Evolutionary conservation across 1,140 invertebrate species (phyloP).

Genomic region (Dolichoris vasculosae): DNA sequence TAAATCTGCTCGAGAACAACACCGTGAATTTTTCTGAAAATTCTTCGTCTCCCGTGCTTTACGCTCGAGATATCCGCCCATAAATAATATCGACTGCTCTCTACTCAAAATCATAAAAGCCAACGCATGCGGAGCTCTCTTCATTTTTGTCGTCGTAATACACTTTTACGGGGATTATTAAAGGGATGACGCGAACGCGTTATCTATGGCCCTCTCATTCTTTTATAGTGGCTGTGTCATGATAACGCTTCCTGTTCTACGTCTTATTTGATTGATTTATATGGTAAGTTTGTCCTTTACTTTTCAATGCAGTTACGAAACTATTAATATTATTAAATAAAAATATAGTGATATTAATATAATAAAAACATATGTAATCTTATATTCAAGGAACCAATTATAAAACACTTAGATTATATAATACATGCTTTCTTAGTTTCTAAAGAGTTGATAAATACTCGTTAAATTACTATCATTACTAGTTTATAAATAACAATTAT

Average conservation of each 20-base stretch:
- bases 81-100: conserved; percentile 42
- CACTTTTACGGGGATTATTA: conserved; percentile 36
- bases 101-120: neutral
- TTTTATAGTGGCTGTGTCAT: neutral
- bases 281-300: neutral
- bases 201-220: neutral
- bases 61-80: conserved; percentile 19
- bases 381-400: neutral
- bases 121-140: neutral
- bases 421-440: too few relatives aligned
- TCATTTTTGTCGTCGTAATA: conserved; percentile 24
- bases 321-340: neutral
- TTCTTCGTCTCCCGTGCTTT: conserved; percentile 41
- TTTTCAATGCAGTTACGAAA: neutral
- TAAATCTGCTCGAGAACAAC: conserved; percentile 57
- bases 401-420: too few relatives aligned
- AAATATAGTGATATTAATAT: too few relatives aligned
- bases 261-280: neutral
- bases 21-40: conserved; percentile 57
- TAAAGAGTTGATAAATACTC: too few relatives aligned
- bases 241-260: neutral
- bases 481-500: too few relatives aligned
- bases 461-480: too few relatives aligned
- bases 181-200: conserved; percentile 1
- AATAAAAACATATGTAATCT: neutral